Evolutionary conservation across 2,797 vertebrate genomes (phyloP).

Genomic region (Chelon labrosus): DNA sequence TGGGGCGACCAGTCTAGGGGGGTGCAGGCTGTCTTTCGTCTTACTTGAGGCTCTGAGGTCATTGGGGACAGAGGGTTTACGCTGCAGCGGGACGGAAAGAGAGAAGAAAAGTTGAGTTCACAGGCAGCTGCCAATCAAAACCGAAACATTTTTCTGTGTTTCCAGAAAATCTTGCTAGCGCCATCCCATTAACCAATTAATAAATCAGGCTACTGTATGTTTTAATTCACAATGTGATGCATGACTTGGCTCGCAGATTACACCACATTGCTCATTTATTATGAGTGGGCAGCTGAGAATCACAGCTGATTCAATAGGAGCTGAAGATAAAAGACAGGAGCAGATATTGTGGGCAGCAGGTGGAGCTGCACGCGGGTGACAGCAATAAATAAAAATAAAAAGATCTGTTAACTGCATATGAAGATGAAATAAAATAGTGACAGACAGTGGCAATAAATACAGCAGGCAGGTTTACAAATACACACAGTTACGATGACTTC

Average conservation of each 20-base stretch:
- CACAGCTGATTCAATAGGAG: constrained; percentile 31
- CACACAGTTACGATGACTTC: not conserved
- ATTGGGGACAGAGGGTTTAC: constrained; percentile 71
- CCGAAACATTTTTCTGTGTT: not conserved
- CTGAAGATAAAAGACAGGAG: constrained; percentile 38
- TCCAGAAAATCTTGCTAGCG: constrained; percentile 4
- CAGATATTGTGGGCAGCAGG: constrained; percentile 43
- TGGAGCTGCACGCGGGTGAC: constrained; percentile 16
- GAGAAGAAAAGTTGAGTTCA: constrained; percentile 6
- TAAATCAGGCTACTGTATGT: not conserved
- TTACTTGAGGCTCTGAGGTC: constrained; percentile 73
- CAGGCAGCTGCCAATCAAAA: not conserved
- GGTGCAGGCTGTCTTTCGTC: constrained; percentile 80
- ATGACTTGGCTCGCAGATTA: constrained; percentile 24
- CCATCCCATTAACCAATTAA: not conserved
- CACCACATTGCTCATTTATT: constrained; percentile 21
- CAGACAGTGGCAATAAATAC: constrained; percentile 44
- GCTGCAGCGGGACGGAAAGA: constrained; percentile 52
- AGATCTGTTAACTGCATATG: constrained; percentile 45
- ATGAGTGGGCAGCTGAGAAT: constrained; percentile 34
- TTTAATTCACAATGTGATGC: no score
- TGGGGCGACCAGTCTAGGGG: constrained; percentile 55
- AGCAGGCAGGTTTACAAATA: constrained; percentile 30
- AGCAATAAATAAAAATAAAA: constrained; percentile 21
- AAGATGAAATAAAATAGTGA: constrained; percentile 39